Base-by-base conservation (phyloP, 2,113 vertebrate species). In the Ciconia boyciana region DNA sequence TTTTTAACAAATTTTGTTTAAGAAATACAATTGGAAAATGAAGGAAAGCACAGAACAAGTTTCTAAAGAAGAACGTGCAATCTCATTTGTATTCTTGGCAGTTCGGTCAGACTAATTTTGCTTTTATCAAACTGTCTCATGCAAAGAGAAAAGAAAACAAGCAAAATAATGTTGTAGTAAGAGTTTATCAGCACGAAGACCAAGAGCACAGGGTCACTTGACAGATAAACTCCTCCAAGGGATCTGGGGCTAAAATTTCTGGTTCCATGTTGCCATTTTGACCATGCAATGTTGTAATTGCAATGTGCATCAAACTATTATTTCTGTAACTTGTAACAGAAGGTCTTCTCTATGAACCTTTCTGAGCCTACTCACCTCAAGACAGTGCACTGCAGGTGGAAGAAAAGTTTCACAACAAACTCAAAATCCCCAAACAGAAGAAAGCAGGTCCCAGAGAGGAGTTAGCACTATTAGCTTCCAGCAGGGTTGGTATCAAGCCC, bases 101-200 rank as follows among this genome's bases (percentile, higher is more conserved):
- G 41, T 60, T 87, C 28, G 15, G 31, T 78, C 62, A 92, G 81
- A 72, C 68, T 96, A 82, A 93, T 86, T 85, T 91, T 89, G 86
- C 61, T 96, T 88, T 96, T 80, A 97, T 96, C 83, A 92, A 93
- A 97, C 95, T 95, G 91, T 95, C 81, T 97, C 98, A 98, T 98
- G 98, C 98, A 97, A 66, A 44, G 36, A 95, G 94, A 93, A 97
- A 95, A 95, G 80, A 79, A 90, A 93, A 81, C 0, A 2, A 94
- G 93, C 81, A 92, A 96, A 96, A 72, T 29, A 86, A 93, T 10
- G 41, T 91, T 95, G 93, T 87, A 95, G 62, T 62, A 90, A 95
- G 96, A 97, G 97, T 97, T 98, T 97, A 97, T 97, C 97, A 85
- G 64, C 76, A 93, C 52, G 57, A 87, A 96, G 66, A 75, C 92